phyloP scores from a whole-genome alignment of 2,113 vertebrate species.

The Lipotes vexillifer region DNA sequence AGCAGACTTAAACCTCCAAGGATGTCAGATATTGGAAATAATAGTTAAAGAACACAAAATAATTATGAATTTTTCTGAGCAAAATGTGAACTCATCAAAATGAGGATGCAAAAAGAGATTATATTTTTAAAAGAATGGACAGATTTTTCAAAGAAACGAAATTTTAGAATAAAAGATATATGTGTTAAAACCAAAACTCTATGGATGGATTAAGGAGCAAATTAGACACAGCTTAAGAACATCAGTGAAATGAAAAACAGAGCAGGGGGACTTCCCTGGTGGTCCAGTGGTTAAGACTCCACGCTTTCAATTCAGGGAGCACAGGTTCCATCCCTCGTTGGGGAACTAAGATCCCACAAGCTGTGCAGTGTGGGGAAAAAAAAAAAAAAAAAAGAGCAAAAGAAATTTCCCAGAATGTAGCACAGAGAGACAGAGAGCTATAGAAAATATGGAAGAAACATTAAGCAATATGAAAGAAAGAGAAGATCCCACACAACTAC shows the following conservation, averaged over 20 bases:
- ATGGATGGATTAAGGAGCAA: neutral
- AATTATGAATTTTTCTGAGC: neutral
- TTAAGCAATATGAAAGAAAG: neutral
- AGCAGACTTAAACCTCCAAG: neutral
- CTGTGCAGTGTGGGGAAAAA: neutral
- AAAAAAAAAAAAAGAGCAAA: neutral
- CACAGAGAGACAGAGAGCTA: neutral
- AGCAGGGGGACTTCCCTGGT: neutral
- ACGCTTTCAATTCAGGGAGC: neutral
- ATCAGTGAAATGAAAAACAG: constrained; percentile 22
- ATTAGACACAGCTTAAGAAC: neutral
- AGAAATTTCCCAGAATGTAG: constrained; percentile 3
- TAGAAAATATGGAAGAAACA: constrained; percentile 15
- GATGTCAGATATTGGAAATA: neutral
- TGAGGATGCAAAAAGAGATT: neutral
- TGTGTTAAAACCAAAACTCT: neutral
- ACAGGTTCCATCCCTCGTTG: neutral
- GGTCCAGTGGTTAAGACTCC: neutral
- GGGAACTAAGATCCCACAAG: neutral
- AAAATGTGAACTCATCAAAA: constrained; percentile 13
- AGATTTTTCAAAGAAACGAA: neutral
- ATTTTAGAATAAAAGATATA: constrained; percentile 7
- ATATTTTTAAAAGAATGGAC: neutral
- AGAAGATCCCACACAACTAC: neutral
- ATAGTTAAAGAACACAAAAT: neutral